phyloP scores from a whole-genome alignment of 2,888 invertebrate genomes.

The Nomada hirtipes region DNA sequence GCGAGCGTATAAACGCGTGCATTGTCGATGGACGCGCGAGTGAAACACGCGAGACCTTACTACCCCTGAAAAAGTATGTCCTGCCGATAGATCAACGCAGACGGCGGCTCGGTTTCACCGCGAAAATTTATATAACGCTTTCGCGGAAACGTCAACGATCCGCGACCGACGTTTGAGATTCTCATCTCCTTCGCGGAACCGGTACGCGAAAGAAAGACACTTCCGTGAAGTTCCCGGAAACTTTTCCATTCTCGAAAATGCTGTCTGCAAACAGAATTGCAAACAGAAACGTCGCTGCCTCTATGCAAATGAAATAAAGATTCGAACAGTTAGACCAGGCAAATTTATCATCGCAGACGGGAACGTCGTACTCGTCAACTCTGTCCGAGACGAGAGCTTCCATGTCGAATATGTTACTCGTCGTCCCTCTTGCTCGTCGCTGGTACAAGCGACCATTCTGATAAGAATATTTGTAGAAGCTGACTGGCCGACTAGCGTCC shows the following conservation, averaged over 20 bases:
- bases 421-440: neutral
- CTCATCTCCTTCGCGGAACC: neutral
- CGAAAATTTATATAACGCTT: constrained; percentile 34
- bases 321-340: neutral
- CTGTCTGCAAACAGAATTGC: neutral
- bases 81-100: constrained; percentile 6
- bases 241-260: neutral
- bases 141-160: constrained; percentile 33
- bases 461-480: constrained; percentile 46
- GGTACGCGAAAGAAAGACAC: neutral
- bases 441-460: constrained; percentile 26
- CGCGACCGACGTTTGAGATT: neutral
- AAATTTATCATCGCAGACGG: constrained; percentile 39
- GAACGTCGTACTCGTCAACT: constrained; percentile 3
- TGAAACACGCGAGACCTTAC: constrained; percentile 29
- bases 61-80: constrained; percentile 15
- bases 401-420: constrained; percentile 30
- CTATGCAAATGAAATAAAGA: constrained; percentile 2
- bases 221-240: neutral
- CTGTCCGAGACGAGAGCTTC: constrained; percentile 18
- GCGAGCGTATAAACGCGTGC: constrained; percentile 38
- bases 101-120: constrained; percentile 11
- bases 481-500: constrained; percentile 21
- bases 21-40: constrained; percentile 16
- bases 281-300: neutral